Conservation (phyloP, 2,888 invertebrate genomes). For the Chorisops tibialis region DNA sequence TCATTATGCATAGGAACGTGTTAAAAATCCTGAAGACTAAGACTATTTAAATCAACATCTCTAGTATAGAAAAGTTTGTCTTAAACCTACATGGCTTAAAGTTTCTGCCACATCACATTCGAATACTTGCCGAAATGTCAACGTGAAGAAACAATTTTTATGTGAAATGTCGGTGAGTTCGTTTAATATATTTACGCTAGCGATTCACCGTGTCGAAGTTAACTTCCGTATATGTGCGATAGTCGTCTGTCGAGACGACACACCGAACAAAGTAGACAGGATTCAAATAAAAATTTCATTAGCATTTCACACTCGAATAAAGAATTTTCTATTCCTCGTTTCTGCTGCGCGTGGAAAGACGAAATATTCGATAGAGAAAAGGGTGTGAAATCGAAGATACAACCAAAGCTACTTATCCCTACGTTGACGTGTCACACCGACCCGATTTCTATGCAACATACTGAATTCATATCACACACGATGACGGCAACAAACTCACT, state of each 20-base stretch:
- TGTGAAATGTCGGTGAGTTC: too few species aligned
- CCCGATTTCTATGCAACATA: slow-evolving; percentile 23
- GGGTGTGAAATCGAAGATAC: not conserved
- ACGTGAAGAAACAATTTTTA: too few species aligned
- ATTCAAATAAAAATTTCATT: slow-evolving; percentile 33
- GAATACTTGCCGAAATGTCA: too few species aligned
- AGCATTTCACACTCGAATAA: slow-evolving; percentile 26
- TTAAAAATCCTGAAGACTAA: too few species aligned
- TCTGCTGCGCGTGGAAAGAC: not conserved
- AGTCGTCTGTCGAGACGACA: not conserved
- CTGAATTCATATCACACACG: slow-evolving; percentile 30
- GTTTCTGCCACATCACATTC: too few species aligned
- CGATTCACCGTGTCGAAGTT: too few species aligned
- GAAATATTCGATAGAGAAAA: not conserved
- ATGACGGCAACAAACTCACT: slow-evolving; percentile 2
- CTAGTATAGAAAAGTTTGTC: too few species aligned
- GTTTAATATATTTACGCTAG: too few species aligned
- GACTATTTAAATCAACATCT: too few species aligned
- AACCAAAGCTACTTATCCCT: slow-evolving; percentile 6
- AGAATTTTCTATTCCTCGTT: not conserved
- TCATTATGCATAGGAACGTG: too few species aligned
- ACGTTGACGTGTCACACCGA: slow-evolving; percentile 22
- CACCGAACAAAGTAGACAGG: slow-evolving; percentile 19
- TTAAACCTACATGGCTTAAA: too few species aligned
- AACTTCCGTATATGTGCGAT: not conserved